Percentiles rank a stretch among this genome's conserved stretches.
Conservation (phyloP, 2,797 vertebrate species). For the Hemitrygon akajei region DNA sequence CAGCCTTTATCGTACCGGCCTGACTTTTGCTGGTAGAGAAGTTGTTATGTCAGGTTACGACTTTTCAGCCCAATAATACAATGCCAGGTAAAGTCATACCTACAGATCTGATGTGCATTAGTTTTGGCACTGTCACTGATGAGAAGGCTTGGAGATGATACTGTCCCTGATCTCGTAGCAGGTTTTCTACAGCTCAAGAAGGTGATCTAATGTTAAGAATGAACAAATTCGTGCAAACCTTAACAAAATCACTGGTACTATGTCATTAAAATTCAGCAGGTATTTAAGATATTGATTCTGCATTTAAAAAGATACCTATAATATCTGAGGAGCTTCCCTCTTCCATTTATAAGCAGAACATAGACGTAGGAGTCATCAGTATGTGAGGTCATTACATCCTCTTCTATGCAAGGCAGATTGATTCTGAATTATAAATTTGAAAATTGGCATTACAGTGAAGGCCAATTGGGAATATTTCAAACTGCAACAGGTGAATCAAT, state of each 20-base stretch:
- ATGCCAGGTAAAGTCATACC: not conserved
- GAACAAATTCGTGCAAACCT: not conserved
- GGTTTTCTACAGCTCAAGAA: not conserved
- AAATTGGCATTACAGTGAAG: not conserved
- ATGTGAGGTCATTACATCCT: too few relatives aligned
- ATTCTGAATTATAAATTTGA: constrained; percentile 20
- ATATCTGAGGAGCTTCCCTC: not conserved
- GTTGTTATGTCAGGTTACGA: not conserved
- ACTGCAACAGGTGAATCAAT: not conserved
- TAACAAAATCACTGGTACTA: not conserved
- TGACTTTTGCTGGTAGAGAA: too few relatives aligned
- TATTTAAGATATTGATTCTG: not conserved
- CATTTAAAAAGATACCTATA: not conserved
- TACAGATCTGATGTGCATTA: not conserved
- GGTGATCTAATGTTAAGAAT: not conserved
- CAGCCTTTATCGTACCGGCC: not conserved
- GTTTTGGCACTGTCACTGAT: not conserved
- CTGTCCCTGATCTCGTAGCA: not conserved
- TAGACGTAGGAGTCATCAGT: not conserved
- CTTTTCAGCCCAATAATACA: not conserved
- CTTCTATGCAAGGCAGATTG: constrained; percentile 1
- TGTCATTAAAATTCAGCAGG: not conserved
- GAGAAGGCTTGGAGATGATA: not conserved
- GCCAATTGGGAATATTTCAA: not conserved
- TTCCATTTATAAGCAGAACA: not conserved